phyloP scores from a whole-genome alignment of 2,797 vertebrate species.

The Cuniculus paca region DNA sequence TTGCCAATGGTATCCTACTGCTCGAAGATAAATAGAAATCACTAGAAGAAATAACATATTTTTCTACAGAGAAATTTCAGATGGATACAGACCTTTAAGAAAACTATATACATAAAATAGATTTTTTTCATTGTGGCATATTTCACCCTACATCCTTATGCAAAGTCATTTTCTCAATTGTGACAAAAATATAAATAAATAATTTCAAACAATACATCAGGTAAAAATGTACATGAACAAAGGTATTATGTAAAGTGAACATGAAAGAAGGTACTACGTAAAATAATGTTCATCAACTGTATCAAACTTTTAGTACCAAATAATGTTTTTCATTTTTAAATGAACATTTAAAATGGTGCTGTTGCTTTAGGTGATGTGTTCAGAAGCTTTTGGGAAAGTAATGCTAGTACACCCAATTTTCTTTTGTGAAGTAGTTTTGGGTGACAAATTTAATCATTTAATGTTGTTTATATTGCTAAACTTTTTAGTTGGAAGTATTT shows the following conservation, averaged over 20 bases:
- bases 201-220: slow-evolving; percentile 75
- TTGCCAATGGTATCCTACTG: slow-evolving; percentile 85
- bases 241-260: slow-evolving; percentile 71
- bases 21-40: slow-evolving; percentile 89
- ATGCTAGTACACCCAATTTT: slow-evolving; percentile 18
- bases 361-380: slow-evolving; percentile 27
- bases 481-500: slow-evolving; percentile 21
- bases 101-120: slow-evolving; percentile 85
- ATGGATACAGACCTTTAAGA: slow-evolving; percentile 84
- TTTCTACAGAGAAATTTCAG: slow-evolving; percentile 86
- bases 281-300: background rate
- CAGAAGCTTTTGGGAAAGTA: slow-evolving; percentile 6
- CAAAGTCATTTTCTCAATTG: slow-evolving; percentile 71
- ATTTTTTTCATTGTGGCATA: slow-evolving; percentile 80
- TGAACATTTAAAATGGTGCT: background rate
- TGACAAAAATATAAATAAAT: slow-evolving; percentile 71
- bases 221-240: slow-evolving; percentile 79
- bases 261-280: background rate
- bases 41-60: slow-evolving; percentile 86
- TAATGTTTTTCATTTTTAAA: slow-evolving; percentile 9
- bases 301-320: slow-evolving; percentile 43
- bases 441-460: slow-evolving; percentile 39
- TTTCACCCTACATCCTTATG: slow-evolving; percentile 77
- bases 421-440: background rate
- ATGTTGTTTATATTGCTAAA: background rate